Percentiles rank a stretch among this genome's conserved stretches.
phyloP scores from a whole-genome alignment of 2,797 vertebrate genomes.

The Garrulus glandarius region DNA sequence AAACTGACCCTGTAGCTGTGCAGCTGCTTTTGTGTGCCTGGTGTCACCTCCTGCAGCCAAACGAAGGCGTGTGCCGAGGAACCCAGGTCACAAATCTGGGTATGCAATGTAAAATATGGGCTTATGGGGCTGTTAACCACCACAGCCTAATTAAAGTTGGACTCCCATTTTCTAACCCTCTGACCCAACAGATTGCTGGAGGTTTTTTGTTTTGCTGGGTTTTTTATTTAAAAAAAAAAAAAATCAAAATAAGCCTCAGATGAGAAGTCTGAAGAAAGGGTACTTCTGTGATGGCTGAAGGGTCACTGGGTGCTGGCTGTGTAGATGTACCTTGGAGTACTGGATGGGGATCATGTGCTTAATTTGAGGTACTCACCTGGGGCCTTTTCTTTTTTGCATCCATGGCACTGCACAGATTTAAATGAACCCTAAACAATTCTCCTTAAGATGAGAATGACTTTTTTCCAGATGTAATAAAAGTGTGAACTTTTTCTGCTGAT shows the following conservation, averaged over 20 bases:
- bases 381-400: not conserved
- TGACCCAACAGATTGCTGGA: not conserved
- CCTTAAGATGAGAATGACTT: not conserved
- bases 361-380: not conserved
- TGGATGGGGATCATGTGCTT: not conserved
- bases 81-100: constrained; percentile 28
- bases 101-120: not conserved
- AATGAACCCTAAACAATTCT: not conserved
- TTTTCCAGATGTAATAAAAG: not conserved
- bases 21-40: not conserved
- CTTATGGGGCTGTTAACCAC: constrained; percentile 19
- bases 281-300: not conserved
- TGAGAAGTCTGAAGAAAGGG: not conserved
- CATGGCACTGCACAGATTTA: fast-evolving
- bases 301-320: fast-evolving
- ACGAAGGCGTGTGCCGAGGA: not conserved
- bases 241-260: not conserved
- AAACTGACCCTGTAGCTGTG: constrained; percentile 32
- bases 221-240: not conserved
- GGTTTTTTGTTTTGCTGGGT: not conserved
- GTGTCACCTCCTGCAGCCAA: constrained; percentile 51
- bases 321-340: not conserved
- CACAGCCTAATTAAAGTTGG: constrained; percentile 29
- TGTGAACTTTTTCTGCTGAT: not conserved
- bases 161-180: not conserved